Evolutionary conservation across 2,113 vertebrate species (phyloP), one percentile per base, ranked within the genome.

Genomic region (Eurypyga helias): DNA sequence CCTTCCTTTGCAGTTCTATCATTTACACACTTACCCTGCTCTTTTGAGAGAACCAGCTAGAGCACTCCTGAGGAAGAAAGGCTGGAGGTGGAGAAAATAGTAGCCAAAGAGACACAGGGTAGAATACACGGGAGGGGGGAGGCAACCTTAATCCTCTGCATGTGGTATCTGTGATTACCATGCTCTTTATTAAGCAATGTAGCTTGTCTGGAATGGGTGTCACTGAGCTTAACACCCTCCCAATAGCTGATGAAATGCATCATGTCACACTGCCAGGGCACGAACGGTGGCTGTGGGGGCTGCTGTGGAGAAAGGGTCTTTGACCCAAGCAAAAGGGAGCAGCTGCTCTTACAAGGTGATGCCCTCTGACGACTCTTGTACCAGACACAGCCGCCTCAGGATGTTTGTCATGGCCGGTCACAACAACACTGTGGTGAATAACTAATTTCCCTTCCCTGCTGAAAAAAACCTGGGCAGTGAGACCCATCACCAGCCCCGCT

Each of bases 1-100:
- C 95, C 97, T 97, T 96, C 92, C 97, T 92, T 65, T 76, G 77
- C 81, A 87, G 52, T 41, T 55, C 21, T 95, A n/a, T 83, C 89
- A 97, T 89, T 95, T 94, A 87, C 73, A 82, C 73, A 78, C 64
- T 86, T 65, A 69, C 64, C 57, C 34, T 4, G 21, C 52, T 89
- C 66, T 34, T 85, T 1, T 60, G 67, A 86, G 71, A 73, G 11
- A 90, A 17, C 9, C 38, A 38, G 29, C 2, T 6, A 93, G 69
- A 89, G 28, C 69, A 48, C 21, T 41, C 49, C 66, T 65, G 41
- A 64, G 41, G 69, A 75, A 71, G 45, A 78, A 60, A 78, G 48
- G 24, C 33, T 79, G 46, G 72, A 79, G 64, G 61, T 79, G 65
- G 48, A 89, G 61, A 36, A 60, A 87, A 92, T 78, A 89, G 12